Base-by-base conservation (phyloP, 2,797 vertebrate genomes). In the Paedocypris micromegethes region DNA sequence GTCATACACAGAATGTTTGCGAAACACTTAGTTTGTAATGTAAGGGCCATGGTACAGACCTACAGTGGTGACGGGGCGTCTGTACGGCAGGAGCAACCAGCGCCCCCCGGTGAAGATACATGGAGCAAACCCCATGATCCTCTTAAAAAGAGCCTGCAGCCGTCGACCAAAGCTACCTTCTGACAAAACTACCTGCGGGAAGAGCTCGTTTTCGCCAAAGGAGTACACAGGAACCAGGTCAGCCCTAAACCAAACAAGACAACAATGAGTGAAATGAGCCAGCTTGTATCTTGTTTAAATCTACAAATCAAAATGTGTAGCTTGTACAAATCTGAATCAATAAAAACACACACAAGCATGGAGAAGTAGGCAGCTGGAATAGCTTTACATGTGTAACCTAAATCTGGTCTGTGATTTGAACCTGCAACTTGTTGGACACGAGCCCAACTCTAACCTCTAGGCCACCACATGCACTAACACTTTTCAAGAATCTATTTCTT, bases 121-220 rank as follows among this genome's bases (percentile, higher is more conserved):
- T 0, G 91, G 91, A 56, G 95, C 92, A 0, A 98, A 86, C 0
- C 93, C 94, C 79, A 93, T 58, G 66, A 93, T 70, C 69, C 86
- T 89, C 68, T 93, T 93, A 76, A 93, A 86, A 46, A 90, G 78
- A 61, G 88, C 88, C 79, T 89, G 91, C 6, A 95, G 1, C 58
- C 44, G 88, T 45, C 86, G 89, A 2, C 92, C 87, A 9, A 95
- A 72, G 6, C 89, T 77, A 2, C 82, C 84, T 3, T 91, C 88
- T 6, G 83, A 52, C 55, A 91, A 79, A 75, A 89, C 75, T 48
- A 96, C 85, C 90, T 99, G 96, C 45, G 83, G 80, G 69, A 92
- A 97, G 0, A 97, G 80, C 40, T 97, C 94, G 48, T 94, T 99
- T 88, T 98, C 96, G 43, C 96, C 94, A 49, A 98, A 99, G 37